Conservation (phyloP, 2,888 invertebrate species). For the Beris morrisii region DNA sequence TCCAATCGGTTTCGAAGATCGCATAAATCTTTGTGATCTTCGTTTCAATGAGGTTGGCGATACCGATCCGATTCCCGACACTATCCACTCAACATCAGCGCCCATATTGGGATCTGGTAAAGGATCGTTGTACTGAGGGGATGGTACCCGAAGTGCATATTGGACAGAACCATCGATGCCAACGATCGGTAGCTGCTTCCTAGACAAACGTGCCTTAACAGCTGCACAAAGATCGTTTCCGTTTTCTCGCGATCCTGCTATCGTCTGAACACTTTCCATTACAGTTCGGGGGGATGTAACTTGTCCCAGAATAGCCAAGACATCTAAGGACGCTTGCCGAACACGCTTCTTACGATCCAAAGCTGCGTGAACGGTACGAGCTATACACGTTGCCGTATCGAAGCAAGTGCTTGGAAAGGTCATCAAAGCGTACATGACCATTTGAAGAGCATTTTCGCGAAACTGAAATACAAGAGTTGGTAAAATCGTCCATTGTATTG, state of each 20-base stretch:
- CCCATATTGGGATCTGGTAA: slow-evolving; percentile 55
- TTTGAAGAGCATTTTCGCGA: slow-evolving; percentile 74
- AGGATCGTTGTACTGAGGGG: slow-evolving; percentile 42
- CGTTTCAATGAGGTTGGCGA: slow-evolving; percentile 59
- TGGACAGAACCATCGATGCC: slow-evolving; percentile 73
- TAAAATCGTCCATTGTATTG: not conserved
- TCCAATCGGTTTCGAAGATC: slow-evolving; percentile 19
- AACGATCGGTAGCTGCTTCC: slow-evolving; percentile 72
- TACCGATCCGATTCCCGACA: slow-evolving; percentile 64
- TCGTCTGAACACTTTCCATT: slow-evolving; percentile 64
- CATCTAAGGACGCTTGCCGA: slow-evolving; percentile 76
- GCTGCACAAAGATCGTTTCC: slow-evolving; percentile 68
- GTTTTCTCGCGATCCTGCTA: slow-evolving; percentile 60
- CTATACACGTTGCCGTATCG: slow-evolving; percentile 59
- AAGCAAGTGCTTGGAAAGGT: slow-evolving; percentile 79
- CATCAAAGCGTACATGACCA: slow-evolving; percentile 74
- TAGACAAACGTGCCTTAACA: slow-evolving; percentile 72
- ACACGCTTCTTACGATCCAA: slow-evolving; percentile 70
- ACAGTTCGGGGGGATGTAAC: slow-evolving; percentile 67
- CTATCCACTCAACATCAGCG: slow-evolving; percentile 77
- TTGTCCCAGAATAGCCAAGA: slow-evolving; percentile 76
- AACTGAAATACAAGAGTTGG: slow-evolving; percentile 56
- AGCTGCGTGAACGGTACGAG: slow-evolving; percentile 54
- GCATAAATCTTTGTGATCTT: slow-evolving; percentile 43
- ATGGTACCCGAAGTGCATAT: slow-evolving; percentile 69